Percentiles rank a stretch among this genome's conserved stretches.
These are phyloP conservation scores for Carassius gibelio DNA, from an alignment of 2,113 vertebrate species.

Conservation along the genomic window DNA sequence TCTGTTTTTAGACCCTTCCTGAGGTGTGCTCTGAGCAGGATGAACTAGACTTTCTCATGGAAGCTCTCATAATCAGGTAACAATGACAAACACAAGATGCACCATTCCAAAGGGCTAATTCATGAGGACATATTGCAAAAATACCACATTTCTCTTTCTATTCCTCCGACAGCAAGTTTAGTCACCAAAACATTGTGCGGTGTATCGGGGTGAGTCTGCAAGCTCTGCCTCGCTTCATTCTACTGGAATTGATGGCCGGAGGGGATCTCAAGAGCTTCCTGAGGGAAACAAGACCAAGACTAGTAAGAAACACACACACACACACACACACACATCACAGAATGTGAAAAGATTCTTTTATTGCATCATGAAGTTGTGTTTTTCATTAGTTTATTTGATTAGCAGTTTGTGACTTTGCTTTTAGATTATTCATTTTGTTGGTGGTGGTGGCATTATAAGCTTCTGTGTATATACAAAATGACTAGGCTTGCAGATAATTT, in stretches of 20 bases:
- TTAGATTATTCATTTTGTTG: background rate
- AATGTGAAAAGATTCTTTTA: background rate
- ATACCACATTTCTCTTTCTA: background rate
- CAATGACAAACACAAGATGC: background rate
- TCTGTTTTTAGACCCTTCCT: constrained; percentile 84
- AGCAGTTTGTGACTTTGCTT: background rate
- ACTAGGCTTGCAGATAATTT: too few species aligned
- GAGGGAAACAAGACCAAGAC: constrained; percentile 90
- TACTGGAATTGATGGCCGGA: constrained; percentile 96
- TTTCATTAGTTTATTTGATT: background rate
- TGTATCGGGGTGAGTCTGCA: constrained; percentile 96
- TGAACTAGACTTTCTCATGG: constrained; percentile 97
- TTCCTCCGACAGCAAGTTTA: constrained; percentile 88
- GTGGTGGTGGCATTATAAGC: too few species aligned
- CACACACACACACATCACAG: background rate
- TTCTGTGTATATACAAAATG: too few species aligned
- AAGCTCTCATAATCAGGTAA: constrained; percentile 98
- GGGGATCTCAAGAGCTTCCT: constrained; percentile 97
- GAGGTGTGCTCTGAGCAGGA: constrained; percentile 99
- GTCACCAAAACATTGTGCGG: constrained; percentile 97
- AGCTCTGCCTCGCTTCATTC: constrained; percentile 92
- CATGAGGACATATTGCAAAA: background rate
- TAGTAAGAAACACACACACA: constrained; percentile 78
- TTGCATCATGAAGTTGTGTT: background rate
- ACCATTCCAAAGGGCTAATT: background rate